Conservation (phyloP, 2,888 invertebrate species). For the Ectemnius lituratus region DNA sequence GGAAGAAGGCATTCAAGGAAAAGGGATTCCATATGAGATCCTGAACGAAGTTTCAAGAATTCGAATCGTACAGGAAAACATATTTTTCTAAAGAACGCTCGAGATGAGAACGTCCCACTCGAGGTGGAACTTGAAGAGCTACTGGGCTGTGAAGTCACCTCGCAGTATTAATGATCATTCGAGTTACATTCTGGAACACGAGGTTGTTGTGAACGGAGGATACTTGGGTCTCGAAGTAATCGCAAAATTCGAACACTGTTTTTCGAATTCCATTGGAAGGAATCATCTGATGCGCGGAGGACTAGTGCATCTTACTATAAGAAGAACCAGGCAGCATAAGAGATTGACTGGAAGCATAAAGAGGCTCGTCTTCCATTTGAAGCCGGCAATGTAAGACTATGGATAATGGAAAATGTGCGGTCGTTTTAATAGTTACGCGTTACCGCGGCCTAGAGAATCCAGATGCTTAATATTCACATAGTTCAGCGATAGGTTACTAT, state of each 20-base stretch:
- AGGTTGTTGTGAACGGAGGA: constrained; percentile 62
- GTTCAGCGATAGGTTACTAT: constrained; percentile 22
- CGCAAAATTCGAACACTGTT: constrained; percentile 66
- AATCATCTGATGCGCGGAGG: constrained; percentile 60
- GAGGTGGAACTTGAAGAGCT: constrained; percentile 60
- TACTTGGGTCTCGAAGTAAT: constrained; percentile 63
- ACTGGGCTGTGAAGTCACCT: constrained; percentile 60
- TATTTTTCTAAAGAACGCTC: constrained; percentile 23
- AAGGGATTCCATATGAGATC: constrained; percentile 8
- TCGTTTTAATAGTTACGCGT: background rate
- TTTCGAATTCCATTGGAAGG: constrained; percentile 50
- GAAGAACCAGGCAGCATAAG: constrained; percentile 51
- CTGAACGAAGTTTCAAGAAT: background rate
- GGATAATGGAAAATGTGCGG: background rate
- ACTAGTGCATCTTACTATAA: constrained; percentile 64
- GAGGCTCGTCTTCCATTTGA: constrained; percentile 46
- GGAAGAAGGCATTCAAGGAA: constrained; percentile 36
- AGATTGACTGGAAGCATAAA: constrained; percentile 45
- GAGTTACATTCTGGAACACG: constrained; percentile 65
- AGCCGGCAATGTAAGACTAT: constrained; percentile 53
- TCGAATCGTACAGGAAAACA: background rate
- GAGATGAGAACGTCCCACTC: constrained; percentile 56
- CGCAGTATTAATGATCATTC: constrained; percentile 30
- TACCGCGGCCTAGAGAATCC: background rate
- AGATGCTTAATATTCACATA: constrained; percentile 26